These are phyloP conservation scores for Dermatemys mawii DNA, from an alignment of 2,113 vertebrate genomes.

Conservation along the genomic window DNA sequence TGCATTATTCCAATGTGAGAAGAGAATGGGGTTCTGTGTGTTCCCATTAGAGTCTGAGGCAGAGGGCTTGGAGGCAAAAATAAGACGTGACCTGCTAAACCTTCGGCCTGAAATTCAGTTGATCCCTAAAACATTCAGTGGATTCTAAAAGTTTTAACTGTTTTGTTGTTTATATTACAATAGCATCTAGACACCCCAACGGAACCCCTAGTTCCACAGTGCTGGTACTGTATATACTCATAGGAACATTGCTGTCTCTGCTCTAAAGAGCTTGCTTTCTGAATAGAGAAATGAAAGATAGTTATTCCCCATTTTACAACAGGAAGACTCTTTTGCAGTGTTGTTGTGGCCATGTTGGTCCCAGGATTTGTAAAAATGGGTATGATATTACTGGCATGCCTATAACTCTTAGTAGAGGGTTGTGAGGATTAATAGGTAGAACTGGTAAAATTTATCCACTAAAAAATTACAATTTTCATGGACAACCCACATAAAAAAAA, in stretches of 20 bases:
- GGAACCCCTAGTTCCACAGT: background rate
- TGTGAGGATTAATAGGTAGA: background rate
- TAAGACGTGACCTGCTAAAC: background rate
- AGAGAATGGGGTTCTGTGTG: background rate
- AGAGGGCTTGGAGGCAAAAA: background rate
- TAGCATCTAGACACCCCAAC: background rate
- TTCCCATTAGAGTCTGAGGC: background rate
- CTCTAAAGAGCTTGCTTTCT: background rate
- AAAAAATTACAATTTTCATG: background rate
- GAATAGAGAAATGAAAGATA: background rate
- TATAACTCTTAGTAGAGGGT: background rate
- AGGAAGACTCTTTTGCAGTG: background rate
- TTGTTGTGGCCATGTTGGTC: background rate
- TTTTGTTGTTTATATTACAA: background rate
- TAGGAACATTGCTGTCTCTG: background rate
- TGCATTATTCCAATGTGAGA: background rate
- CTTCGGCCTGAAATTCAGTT: background rate
- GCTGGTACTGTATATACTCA: background rate
- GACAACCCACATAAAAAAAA: background rate
- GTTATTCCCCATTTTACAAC: background rate
- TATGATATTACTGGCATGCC: background rate
- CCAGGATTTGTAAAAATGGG: background rate
- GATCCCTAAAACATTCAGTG: background rate
- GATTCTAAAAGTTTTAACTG: background rate
- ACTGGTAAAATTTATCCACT: background rate